A percentile compares a stretch with the other conserved stretches of the same genome.
Conservation (phyloP, 2,888 invertebrate species). For the Coleophora flavipennella region DNA sequence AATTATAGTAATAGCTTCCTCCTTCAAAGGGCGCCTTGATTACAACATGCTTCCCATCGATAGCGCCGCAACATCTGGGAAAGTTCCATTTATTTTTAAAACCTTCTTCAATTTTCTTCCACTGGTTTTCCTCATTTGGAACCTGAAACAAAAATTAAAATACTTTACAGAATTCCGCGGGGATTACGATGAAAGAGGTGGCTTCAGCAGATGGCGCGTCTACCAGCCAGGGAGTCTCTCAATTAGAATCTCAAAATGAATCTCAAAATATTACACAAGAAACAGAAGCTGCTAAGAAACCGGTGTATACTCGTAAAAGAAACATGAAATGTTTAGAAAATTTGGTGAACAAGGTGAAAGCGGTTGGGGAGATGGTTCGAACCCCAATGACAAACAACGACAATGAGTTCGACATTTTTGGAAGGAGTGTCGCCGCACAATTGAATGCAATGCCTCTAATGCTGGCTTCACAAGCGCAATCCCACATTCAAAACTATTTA, state of each 20-base stretch:
- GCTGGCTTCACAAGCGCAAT: neutral
- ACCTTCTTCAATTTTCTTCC: conserved; percentile 16
- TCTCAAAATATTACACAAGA: too few relatives aligned
- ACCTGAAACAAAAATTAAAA: conserved; percentile 10
- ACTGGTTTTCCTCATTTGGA: conserved; percentile 10
- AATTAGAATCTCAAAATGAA: too few relatives aligned
- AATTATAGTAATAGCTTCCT: conserved; percentile 14
- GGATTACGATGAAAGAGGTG: too few relatives aligned
- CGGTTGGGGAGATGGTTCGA: too few relatives aligned
- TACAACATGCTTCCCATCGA: conserved; percentile 12
- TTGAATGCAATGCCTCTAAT: neutral
- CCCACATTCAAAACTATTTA: too few relatives aligned
- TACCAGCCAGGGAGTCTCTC: too few relatives aligned
- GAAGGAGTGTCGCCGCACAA: neutral
- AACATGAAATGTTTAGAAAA: too few relatives aligned
- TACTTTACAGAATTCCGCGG: too few relatives aligned
- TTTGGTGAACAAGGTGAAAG: too few relatives aligned
- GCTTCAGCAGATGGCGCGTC: conserved; percentile 4
- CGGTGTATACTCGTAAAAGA: too few relatives aligned
- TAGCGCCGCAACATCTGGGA: conserved; percentile 9
- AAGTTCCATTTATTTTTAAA: conserved; percentile 5
- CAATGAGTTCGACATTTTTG: neutral
- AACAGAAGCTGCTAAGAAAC: too few relatives aligned
- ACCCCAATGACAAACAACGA: neutral
- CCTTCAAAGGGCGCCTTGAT: conserved; percentile 12